Percentiles rank a stretch among this genome's conserved stretches.
Evolutionary conservation across 2,113 vertebrate genomes (phyloP).

Genomic region (Cyanoliseus patagonus): DNA sequence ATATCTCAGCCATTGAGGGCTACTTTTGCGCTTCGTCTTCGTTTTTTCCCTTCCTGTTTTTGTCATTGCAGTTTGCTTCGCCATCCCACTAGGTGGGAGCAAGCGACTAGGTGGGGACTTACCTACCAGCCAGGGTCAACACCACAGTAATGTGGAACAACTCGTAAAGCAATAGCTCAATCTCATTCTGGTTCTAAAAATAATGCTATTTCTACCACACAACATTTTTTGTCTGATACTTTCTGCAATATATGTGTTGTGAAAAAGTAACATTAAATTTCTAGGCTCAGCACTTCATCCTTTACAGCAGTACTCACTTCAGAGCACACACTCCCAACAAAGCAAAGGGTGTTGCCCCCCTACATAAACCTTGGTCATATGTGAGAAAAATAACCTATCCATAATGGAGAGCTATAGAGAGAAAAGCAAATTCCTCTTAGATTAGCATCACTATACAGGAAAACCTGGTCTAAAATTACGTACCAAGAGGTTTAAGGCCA

Average conservation of each 20-base stretch:
- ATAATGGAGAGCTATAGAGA: background rate
- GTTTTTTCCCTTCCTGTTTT: background rate
- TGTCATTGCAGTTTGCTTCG: background rate
- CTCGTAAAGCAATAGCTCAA: background rate
- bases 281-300: background rate
- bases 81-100: fast-evolving
- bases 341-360: background rate
- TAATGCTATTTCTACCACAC: background rate
- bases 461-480: background rate
- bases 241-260: background rate
- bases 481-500: background rate
- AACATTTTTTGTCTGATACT: background rate
- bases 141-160: background rate
- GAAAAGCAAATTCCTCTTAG: background rate
- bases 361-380: background rate
- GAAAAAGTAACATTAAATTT: background rate
- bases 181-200: background rate
- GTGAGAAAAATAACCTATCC: background rate
- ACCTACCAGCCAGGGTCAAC: background rate
- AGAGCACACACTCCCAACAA: background rate
- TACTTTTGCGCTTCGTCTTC: background rate
- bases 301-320: background rate
- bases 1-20: background rate
- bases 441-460: background rate
- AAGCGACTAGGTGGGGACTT: fast-evolving